Percentiles rank a stretch among this genome's conserved stretches.
These are phyloP conservation scores for Triplophysa siluroides DNA, from an alignment of 2,113 vertebrate genomes.

Conservation along the genomic window DNA sequence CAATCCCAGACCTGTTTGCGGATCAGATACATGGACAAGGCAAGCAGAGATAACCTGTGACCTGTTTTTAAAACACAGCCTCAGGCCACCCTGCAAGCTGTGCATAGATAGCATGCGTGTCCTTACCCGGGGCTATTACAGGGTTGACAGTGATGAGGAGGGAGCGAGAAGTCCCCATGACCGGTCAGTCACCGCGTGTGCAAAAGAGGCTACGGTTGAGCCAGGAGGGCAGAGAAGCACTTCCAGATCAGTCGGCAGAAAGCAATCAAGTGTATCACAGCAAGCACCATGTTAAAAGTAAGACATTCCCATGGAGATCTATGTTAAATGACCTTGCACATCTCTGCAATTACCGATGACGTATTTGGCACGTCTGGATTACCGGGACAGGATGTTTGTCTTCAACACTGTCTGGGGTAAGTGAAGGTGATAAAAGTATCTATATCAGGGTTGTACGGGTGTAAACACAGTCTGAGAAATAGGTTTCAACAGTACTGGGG, in stretches of 20 bases:
- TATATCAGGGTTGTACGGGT: not conserved
- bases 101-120: constrained; percentile 55
- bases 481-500: constrained; percentile 5
- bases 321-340: constrained; percentile 39
- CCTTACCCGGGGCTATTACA: constrained; percentile 35
- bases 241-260: constrained; percentile 50
- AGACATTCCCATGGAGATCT: constrained; percentile 43
- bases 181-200: constrained; percentile 7
- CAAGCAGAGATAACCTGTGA: constrained; percentile 56
- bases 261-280: constrained; percentile 51
- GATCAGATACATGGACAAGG: constrained; percentile 24
- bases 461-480: constrained; percentile 16
- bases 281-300: constrained; percentile 34
- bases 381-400: constrained; percentile 17
- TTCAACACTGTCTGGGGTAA: not conserved
- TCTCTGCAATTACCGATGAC: constrained; percentile 21
- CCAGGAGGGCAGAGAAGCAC: not conserved
- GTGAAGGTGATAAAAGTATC: not conserved
- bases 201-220: constrained; percentile 30
- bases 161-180: not conserved
- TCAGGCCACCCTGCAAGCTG: constrained; percentile 35
- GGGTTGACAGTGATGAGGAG: constrained; percentile 52
- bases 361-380: not conserved
- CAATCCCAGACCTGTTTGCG: not conserved
- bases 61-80: constrained; percentile 64